Percentiles rank a stretch among this genome's conserved stretches.
phyloP scores from a whole-genome alignment of 1,140 invertebrate genomes.

The Cataglyphis hispanica region DNA sequence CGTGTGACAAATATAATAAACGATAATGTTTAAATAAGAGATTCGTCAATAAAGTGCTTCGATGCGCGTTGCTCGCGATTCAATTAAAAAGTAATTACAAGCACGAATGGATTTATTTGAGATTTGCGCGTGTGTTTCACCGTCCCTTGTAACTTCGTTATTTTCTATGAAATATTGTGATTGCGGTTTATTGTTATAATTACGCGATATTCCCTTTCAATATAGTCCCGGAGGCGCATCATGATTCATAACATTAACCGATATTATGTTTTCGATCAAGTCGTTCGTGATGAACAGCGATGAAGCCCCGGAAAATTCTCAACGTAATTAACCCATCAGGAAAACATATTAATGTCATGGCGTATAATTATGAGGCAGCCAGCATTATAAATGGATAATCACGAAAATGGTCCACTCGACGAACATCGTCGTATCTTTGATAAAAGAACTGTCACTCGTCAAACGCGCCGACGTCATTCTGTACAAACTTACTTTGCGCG shows the following conservation, averaged over 20 bases:
- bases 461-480: background rate
- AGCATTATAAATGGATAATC: constrained; percentile 6
- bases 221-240: background rate
- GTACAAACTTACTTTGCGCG: background rate
- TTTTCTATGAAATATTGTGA: constrained; percentile 45
- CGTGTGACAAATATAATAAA: background rate
- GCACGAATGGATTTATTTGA: background rate
- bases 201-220: background rate
- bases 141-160: constrained; percentile 30
- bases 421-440: constrained; percentile 4
- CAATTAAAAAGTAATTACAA: constrained; percentile 51
- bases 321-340: constrained; percentile 28
- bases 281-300: constrained; percentile 13
- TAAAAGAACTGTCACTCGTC: constrained; percentile 18
- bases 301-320: constrained; percentile 16
- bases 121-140: background rate
- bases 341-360: constrained; percentile 26
- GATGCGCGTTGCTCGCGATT: constrained; percentile 7
- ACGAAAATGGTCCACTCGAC: constrained; percentile 4
- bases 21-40: constrained; percentile 1
- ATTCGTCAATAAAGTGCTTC: constrained; percentile 3
- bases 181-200: constrained; percentile 31
- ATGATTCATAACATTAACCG: constrained; percentile 16
- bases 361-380: background rate
- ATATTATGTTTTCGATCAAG: constrained; percentile 37